Evolutionary conservation across 1,140 invertebrate species (phyloP), one percentile per base, ranked within the genome.

Genomic region (Bombus superbus): DNA sequence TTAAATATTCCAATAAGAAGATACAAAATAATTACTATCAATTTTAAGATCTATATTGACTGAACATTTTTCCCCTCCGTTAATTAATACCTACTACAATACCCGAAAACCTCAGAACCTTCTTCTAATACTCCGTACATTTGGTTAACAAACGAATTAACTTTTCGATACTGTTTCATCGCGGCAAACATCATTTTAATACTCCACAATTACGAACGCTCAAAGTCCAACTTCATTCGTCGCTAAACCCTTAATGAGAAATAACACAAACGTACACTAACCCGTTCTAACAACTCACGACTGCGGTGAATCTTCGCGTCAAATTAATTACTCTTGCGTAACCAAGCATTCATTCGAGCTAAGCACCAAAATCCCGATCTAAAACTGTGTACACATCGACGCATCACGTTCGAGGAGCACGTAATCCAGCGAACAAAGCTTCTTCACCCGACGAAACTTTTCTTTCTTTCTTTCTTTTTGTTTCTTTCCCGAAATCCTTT

Each of bases 241-340:
- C n/a, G 35, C 66, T n/a, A 69, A 69, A 15, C 3, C n/a, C 11
- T n/a, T 64, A 64, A 64, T 64, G 64, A 66, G 64, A 35, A 66
- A 66, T n/a, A 35, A 35, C 18, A 66, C 64, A 18, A 22, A 40
- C 38, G 38, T 72, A 35, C 32, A 53, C 47, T 53, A 53, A 53
- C 18, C 47, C 47, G 5, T 18, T 66, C 13, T 18, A 66, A 40
- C 66, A 15, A 38, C 6, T 22, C 47, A 53, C 47, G 6, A 18
- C 18, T 53, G 47, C 6, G 25, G 38, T 28, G 38, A 40, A 42
- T 71, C 69, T 40, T 28, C 38, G 38, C 38, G 13, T 8, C 35
- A 72, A 72, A 72, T 72, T 72, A 72, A 28, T 72, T 42, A 42
- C 38, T 28, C 69, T n/a, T 73, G 15, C 71, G 10, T 13, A n/a